A percentile compares a stretch with the other conserved stretches of the same genome.
phyloP scores from a whole-genome alignment of 2,113 vertebrate genomes.

The Salvator merianae region DNA sequence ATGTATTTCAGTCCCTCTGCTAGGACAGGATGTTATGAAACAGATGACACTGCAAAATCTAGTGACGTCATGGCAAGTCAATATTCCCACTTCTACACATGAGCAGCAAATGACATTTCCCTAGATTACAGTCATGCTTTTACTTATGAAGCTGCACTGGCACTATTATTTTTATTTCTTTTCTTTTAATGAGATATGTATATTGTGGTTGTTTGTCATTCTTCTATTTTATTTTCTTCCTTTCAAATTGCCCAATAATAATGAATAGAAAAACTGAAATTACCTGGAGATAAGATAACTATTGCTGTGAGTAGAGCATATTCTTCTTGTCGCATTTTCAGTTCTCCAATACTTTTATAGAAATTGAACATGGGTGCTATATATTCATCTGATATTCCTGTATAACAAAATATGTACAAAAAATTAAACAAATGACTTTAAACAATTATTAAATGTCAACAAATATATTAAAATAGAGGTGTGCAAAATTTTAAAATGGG shows the following conservation, averaged over 20 bases:
- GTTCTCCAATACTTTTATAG: constrained; percentile 92
- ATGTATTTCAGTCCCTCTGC: too few species aligned
- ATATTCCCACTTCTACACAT: background rate
- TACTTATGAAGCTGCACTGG: background rate
- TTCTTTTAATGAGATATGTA: background rate
- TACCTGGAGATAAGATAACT: constrained; percentile 95
- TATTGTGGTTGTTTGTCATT: background rate
- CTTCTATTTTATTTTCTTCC: constrained; percentile 24
- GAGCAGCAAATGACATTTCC: background rate
- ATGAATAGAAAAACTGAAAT: constrained; percentile 31
- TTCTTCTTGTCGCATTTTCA: constrained; percentile 93
- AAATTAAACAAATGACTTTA: background rate
- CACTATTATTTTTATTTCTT: background rate
- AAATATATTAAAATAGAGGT: background rate
- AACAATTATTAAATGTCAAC: background rate
- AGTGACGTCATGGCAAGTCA: background rate
- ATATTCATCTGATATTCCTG: constrained; percentile 94
- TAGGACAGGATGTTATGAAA: background rate
- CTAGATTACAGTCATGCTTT: background rate
- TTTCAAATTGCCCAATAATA: background rate
- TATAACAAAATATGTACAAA: constrained; percentile 11
- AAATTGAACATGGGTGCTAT: constrained; percentile 97
- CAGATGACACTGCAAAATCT: background rate
- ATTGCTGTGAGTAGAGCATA: constrained; percentile 94
- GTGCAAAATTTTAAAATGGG: too few species aligned